A percentile compares a stretch with the other conserved stretches of the same genome.
phyloP scores from a whole-genome alignment of 2,113 vertebrate species.

The Leptobrachium leishanense region DNA sequence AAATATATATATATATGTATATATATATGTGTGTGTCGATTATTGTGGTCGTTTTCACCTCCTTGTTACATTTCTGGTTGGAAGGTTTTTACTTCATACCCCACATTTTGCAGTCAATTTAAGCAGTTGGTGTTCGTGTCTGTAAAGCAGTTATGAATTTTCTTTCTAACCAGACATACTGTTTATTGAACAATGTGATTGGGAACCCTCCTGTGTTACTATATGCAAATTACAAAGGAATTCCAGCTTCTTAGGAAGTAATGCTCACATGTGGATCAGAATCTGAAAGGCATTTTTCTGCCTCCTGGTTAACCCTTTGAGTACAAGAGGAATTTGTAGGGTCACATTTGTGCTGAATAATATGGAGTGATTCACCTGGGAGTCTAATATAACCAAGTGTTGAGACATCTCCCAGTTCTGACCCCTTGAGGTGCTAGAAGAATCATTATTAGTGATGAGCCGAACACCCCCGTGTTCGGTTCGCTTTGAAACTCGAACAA shows the following conservation, averaged over 20 bases:
- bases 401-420: no score
- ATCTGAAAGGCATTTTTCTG: neutral
- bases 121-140: neutral
- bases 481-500: no score
- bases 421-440: no score
- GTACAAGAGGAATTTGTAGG: neutral
- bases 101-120: neutral
- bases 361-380: no score
- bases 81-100: neutral
- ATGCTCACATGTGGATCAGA: no score
- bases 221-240: slow-evolving; percentile 5
- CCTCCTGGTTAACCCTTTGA: neutral
- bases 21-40: no score
- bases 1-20: no score
- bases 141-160: slow-evolving; percentile 14
- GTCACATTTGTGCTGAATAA: neutral
- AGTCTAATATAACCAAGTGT: no score
- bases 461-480: no score
- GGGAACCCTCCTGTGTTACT: slow-evolving; percentile 8
- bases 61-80: no score
- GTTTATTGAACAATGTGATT: slow-evolving; percentile 1
- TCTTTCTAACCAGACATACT: neutral
- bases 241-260: neutral
- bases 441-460: no score
- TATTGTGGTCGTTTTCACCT: no score